These are phyloP conservation scores for Hirtodrosophila confusa DNA, from an alignment of 2,888 invertebrate genomes.

Conservation along the genomic window DNA sequence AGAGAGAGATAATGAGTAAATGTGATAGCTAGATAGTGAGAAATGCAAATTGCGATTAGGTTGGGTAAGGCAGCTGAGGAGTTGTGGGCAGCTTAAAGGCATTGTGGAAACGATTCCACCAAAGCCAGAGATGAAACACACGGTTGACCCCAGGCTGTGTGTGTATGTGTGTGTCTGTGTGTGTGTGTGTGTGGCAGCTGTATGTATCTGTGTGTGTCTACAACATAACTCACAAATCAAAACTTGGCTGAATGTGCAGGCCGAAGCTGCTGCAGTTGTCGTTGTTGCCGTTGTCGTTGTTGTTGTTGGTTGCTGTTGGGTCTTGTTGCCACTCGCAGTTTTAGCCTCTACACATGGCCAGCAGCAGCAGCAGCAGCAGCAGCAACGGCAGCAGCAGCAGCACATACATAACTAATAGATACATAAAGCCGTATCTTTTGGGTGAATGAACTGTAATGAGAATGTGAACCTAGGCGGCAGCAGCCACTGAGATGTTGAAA, in stretches of 20 bases:
- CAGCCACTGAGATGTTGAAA: constrained; percentile 62
- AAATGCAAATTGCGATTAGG: constrained; percentile 18
- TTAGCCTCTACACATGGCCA: constrained; percentile 54
- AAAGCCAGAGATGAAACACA: constrained; percentile 18
- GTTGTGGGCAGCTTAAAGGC: too few species aligned
- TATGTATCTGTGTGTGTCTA: constrained; percentile 41
- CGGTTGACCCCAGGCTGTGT: constrained; percentile 29
- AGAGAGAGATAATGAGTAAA: too few species aligned
- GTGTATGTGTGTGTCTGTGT: constrained; percentile 7
- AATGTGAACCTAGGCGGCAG: constrained; percentile 77
- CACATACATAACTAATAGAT: constrained; percentile 80
- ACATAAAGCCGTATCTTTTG: constrained; percentile 78
- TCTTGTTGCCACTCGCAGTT: constrained; percentile 34
- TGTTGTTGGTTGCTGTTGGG: constrained; percentile 26
- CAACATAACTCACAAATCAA: constrained; percentile 72
- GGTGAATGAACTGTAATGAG: constrained; percentile 82
- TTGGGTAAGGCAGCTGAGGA: too few species aligned
- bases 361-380: constrained; percentile 29
- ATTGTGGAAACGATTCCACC: not conserved
- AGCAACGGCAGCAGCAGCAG: constrained; percentile 29
- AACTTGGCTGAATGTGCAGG: constrained; percentile 68
- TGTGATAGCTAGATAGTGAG: not conserved
- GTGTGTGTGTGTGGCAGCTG: not conserved
- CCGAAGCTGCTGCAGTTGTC: constrained; percentile 17
- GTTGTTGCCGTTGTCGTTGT: constrained; percentile 27